Conservation (phyloP, 2,113 vertebrate species). For the Mustela nigripes region DNA sequence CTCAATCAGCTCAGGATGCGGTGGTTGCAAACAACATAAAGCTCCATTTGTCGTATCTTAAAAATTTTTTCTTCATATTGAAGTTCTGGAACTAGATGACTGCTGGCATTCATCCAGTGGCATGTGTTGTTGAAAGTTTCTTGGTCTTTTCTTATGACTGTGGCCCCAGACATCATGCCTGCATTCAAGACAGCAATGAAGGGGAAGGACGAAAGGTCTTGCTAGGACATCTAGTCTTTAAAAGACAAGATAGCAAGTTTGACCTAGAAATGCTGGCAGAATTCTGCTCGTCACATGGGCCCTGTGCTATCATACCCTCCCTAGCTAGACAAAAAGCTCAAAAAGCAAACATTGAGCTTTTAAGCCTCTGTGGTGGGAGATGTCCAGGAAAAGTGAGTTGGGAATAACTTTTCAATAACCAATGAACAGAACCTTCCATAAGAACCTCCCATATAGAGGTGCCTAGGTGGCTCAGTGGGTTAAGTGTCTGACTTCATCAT, state of each 20-base stretch:
- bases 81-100: neutral
- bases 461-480: neutral
- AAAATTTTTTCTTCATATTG: neutral
- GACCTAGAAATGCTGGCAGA: neutral
- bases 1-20: neutral
- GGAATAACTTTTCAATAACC: neutral
- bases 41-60: neutral
- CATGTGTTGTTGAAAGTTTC: neutral
- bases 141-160: neutral
- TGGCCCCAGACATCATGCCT: neutral
- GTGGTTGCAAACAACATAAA: slow-evolving; percentile 3
- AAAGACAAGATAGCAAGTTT: neutral
- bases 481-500: neutral
- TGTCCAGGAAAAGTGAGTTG: neutral
- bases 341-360: neutral
- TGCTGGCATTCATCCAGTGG: neutral
- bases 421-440: neutral
- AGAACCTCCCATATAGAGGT: neutral
- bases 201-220: neutral
- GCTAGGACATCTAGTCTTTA: neutral
- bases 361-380: neutral
- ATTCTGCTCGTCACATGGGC: neutral
- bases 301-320: neutral
- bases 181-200: neutral
- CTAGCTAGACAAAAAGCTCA: neutral